Base-by-base conservation (phyloP, 2,797 vertebrate genomes). In the Sebastes steindachneri region DNA sequence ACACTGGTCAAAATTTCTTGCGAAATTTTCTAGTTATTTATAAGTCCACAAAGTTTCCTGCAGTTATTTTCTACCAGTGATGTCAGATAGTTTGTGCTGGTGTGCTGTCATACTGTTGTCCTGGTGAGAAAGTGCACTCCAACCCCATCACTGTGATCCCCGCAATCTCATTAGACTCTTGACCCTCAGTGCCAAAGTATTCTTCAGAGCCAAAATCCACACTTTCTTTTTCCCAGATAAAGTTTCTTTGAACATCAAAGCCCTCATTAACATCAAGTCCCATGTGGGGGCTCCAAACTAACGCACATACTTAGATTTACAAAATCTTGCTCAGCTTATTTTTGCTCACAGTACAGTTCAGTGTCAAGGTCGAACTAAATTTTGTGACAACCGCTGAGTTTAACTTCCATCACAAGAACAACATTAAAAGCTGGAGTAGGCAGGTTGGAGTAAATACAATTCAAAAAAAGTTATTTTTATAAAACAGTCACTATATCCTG, bases 161-260 rank as follows among this genome's bases (percentile, higher is more conserved):
- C 2, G 59, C 69, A 86, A 73, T 83, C 76, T 75, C 79, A 80
- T 88, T 80, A 73, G 37, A 73, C 68, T 80, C 41, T 68, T 77
- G 77, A 80, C 76, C 48, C 59, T 70, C 2, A 5, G 62, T 73
- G 80, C 62, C 72, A 83, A 77, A 83, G 68, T 17, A 67, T 67
- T 73, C 33, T 60, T 75, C 73, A 67, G 66, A 81, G 84, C 79
- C 82, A 90, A 88, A 85, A 73, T 84, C 74, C 82, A 86, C 80
- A 85, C 68, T 54, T 69, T 77, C 14, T 68, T 69, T 45, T 74
- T 78, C 72, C 68, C 31, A 64, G 74, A 84, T 77, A 66, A 83
- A 77, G 57, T 73, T 74, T 73, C 77, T 90, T 85, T 89, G 70
- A 86, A 84, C 87, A 90, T 92, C 87, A 92, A 92, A 88, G 82